These are phyloP conservation scores for Erythrocercus mccallii DNA, from an alignment of 2,113 vertebrate species.

Conservation along the genomic window DNA sequence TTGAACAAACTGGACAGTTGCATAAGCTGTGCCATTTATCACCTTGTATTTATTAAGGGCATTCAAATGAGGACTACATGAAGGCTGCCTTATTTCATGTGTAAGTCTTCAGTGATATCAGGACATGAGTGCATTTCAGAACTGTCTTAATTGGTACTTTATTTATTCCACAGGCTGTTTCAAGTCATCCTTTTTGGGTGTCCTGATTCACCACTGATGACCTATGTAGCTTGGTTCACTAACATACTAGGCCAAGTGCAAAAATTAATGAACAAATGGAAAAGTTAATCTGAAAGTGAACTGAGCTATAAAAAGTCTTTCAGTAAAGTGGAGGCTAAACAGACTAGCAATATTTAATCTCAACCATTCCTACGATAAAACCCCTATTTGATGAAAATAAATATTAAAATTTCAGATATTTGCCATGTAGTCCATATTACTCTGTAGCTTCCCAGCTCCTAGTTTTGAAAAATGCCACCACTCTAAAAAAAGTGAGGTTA, in stretches of 20 bases:
- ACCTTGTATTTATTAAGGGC: neutral
- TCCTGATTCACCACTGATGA: neutral
- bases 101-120: neutral
- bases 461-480: neutral
- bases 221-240: neutral
- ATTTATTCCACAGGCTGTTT: neutral
- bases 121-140: neutral
- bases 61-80: neutral
- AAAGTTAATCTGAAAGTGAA: neutral
- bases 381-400: neutral
- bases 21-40: neutral
- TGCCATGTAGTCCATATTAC: neutral
- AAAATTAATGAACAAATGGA: neutral
- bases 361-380: neutral
- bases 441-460: neutral
- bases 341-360: neutral
- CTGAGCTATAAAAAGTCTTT: neutral
- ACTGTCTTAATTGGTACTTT: neutral
- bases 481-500: neutral
- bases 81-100: neutral
- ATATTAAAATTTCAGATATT: neutral
- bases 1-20: neutral
- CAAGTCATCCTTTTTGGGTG: neutral
- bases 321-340: neutral
- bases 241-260: neutral